Base-by-base conservation (phyloP, 2,888 invertebrate genomes). In the Leptinotarsa haldemani region DNA sequence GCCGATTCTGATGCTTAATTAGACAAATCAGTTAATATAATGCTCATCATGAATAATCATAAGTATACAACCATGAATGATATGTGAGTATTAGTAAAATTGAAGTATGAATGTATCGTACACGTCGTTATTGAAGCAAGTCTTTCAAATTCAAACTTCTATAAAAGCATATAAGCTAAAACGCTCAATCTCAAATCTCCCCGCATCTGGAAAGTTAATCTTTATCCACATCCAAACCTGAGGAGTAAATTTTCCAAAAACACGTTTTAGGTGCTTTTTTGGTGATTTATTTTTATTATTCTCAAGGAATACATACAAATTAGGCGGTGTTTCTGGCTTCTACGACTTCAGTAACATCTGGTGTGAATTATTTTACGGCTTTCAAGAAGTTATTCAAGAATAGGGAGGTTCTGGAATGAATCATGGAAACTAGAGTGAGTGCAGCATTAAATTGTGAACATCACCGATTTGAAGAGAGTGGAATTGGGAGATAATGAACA, bases 281-380 rank as follows among this genome's bases (percentile, higher is more conserved):
- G 16, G 20, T 52, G 66, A 66, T 66, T 66, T 66, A 66, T 66
- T 66, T 66, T 66, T 66, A 66, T 66, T 25, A 66, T 50, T 66
- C 66, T 30, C 50, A 66, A 52, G 52, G 16, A 66, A 66, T 66
- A 50, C 66, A 66, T 66, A 66, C 66, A 52, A 66, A 66, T 50
- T 52, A 25, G 66, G 50, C 30, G 50, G 66, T 52, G 66, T 66
- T 65, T 48, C 48, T 65, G 65, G 48, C 48, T 52, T 30, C 52
- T 52, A 22, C 18, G 40, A 25, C 52, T 50, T 9, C 25, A 25
- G 66, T 66, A 48, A 66, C 66, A 66, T 66, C 66, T 66, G 66
- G 47, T 20, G 15, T 30, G 9, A 50, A 66, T 50, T 66, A 52
- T 48, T 46, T 52, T 25, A 52, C 52, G n/a, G 16, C 47, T 52